Base-by-base conservation (phyloP, 2,113 vertebrate species). In the Philantomba maxwellii region DNA sequence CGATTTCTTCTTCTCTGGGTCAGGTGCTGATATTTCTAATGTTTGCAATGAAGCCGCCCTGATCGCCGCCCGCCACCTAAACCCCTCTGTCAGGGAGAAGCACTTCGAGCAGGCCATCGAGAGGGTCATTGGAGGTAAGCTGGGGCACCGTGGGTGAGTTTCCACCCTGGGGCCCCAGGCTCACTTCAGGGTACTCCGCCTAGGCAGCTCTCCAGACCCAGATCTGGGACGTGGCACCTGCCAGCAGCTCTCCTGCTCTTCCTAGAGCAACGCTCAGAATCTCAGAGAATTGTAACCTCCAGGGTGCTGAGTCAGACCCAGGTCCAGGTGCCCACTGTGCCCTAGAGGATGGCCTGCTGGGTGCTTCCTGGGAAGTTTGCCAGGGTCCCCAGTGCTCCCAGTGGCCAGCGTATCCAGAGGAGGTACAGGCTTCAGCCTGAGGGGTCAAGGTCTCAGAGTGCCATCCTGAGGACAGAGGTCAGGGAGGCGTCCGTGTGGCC, bases 21-120 rank as follows among this genome's bases (percentile, higher is more conserved):
- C 87, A 99, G 99, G 99, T 85, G 99, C 99, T 78, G 99, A 99
- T 87, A 98, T 99, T 87, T 98, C 99, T 14, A 99, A 98, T 15
- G 98, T 99, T 47, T 99, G 99, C 97, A 99, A 99, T 14, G 99
- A 99, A 85, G 99, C 99, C 0, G 99, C 99, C 5, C 97, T 99
- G 57, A 99, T 99, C 30, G 99, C 99, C 6, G 98, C 99, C 53
- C 97, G 98, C 60, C 96, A 98, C 96, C 97, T 98, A 51, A 96
- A 97, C 58, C 84, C 95, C 45, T 98, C 60, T 11, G 95, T 99
- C 70, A 90, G 25, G 15, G 95, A 94, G 85, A 98, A 97, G 82
- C 98, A 98, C 97, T 98, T 99, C 75, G 98, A 98, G 78, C 98
- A 98, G 93, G 98, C 98, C 84, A 98, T 98, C 0, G 98, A 99